These are phyloP conservation scores for Rotaria socialis DNA, from an alignment of 2,888 invertebrate species.

Conservation along the genomic window DNA sequence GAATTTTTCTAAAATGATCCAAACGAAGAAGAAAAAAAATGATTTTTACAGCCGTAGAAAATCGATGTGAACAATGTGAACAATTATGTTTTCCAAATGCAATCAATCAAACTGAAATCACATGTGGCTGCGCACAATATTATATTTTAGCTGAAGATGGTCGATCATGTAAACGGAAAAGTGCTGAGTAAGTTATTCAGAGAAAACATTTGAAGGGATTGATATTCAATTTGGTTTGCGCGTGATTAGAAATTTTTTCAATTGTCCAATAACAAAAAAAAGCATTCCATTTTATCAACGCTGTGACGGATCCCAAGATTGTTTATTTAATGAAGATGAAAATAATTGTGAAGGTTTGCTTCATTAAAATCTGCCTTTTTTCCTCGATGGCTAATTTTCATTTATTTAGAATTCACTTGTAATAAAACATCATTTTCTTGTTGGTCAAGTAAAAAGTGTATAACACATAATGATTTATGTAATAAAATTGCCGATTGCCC, in stretches of 20 bases:
- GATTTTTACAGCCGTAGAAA: background rate
- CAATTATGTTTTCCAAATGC: conserved; percentile 29
- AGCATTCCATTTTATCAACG: conserved; percentile 34
- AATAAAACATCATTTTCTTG: conserved; percentile 16
- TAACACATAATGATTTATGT: background rate
- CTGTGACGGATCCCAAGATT: conserved; percentile 13
- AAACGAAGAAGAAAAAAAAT: background rate
- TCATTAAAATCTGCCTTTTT: no score
- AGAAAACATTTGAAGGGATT: no score
- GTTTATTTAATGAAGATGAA: background rate
- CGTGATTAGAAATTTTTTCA: background rate
- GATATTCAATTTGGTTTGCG: background rate
- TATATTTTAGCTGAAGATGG: background rate
- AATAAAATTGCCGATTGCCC: conserved; percentile 9
- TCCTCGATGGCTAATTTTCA: no score
- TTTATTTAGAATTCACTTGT: background rate
- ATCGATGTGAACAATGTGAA: background rate
- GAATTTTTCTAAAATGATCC: background rate
- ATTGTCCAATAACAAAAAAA: conserved; percentile 23
- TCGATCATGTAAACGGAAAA: background rate
- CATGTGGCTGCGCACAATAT: conserved; percentile 20
- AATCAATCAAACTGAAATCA: conserved; percentile 4
- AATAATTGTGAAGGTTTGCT: conserved; percentile 4
- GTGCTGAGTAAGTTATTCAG: background rate
- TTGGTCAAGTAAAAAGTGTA: background rate